Conservation (phyloP, 2,113 vertebrate genomes). For the Pungitius pungitius region DNA sequence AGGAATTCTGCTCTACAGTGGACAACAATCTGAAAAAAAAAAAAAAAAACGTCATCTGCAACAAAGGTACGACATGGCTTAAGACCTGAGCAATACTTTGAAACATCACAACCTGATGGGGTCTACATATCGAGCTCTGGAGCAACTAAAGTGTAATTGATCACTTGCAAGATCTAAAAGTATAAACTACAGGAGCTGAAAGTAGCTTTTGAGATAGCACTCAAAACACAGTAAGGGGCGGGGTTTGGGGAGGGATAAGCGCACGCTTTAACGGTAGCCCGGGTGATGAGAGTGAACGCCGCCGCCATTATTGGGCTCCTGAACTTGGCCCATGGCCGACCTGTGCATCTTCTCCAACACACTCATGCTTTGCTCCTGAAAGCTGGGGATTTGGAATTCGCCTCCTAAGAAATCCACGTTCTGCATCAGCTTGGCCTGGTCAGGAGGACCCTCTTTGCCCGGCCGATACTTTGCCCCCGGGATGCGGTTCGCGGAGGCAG, state of each 20-base stretch:
- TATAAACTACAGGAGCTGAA: slow-evolving; percentile 56
- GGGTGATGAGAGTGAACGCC: slow-evolving; percentile 91
- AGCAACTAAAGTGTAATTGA: slow-evolving; percentile 55
- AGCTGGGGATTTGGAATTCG: slow-evolving; percentile 92
- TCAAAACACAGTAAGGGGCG: slow-evolving; percentile 7
- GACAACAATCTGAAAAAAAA: slow-evolving; percentile 40
- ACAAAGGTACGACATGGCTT: slow-evolving; percentile 67
- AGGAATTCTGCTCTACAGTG: slow-evolving; percentile 34
- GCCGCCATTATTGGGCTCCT: slow-evolving; percentile 85
- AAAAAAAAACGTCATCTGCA: slow-evolving; percentile 64
- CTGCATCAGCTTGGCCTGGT: slow-evolving; percentile 89
- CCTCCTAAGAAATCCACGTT: slow-evolving; percentile 91
- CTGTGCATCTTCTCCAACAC: slow-evolving; percentile 89
- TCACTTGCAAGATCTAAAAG: slow-evolving; percentile 70
- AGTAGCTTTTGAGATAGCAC: slow-evolving; percentile 44
- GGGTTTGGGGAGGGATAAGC: neutral
- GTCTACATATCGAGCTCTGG: slow-evolving; percentile 42
- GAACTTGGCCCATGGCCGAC: slow-evolving; percentile 83
- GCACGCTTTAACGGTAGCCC: slow-evolving; percentile 87
- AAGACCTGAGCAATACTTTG: slow-evolving; percentile 70
- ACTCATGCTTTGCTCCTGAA: slow-evolving; percentile 90
- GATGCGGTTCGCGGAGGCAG: slow-evolving; percentile 86
- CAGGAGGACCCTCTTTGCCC: slow-evolving; percentile 77
- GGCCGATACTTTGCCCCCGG: slow-evolving; percentile 88
- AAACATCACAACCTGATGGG: slow-evolving; percentile 53